Evolutionary conservation across 2,797 vertebrate species (phyloP), one percentile per base, ranked within the genome.

Genomic region (Leptatherina wallacei): DNA sequence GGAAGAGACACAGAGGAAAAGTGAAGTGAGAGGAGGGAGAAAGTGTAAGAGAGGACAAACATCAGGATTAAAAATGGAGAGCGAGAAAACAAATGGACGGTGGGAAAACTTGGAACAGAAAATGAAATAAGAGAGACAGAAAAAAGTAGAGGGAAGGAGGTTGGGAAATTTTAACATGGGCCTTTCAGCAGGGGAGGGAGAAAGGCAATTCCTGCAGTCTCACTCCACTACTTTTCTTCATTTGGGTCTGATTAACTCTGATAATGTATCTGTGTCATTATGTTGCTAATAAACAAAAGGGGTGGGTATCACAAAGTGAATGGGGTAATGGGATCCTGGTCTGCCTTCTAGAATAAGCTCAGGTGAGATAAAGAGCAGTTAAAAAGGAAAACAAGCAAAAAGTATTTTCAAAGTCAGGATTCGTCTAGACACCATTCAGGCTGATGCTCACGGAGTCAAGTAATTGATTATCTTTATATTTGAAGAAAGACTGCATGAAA

Each of bases 221-320:
- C 94, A 95, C 95, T 95, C 91, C 92, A 93, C 93, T 95, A 93
- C 93, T 93, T 96, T 95, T 95, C 95, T 95, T 96, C 94, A 96
- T 96, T 96, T 96, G 94, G 94, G 94, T 95, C 94, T 95, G 95
- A 96, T 98, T 97, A 96, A 91, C 89, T 96, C 89, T 93, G 93
- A 96, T 96, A 96, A 97, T 95, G 89, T 95, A 95, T 96, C 90
- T 93, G 92, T 90, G 92, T 93, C 91, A 94, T 96, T 96, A 96
- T 93, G 90, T 88, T 78, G 77, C 88, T 85, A 79, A 91, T 92
- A 32, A 32, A 89, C 92, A 93, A 94, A 88, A 56, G 77, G 85
- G 81, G 59, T 81, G 65, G 77, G 62, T 55, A 73, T 77, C 73
- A 68, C 51, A 83, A 80, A 84, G 79, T 78, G 65, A 77, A 49